Evolutionary conservation across 2,797 vertebrate genomes (phyloP).

Genomic region (Dendrocincla fuliginosa): DNA sequence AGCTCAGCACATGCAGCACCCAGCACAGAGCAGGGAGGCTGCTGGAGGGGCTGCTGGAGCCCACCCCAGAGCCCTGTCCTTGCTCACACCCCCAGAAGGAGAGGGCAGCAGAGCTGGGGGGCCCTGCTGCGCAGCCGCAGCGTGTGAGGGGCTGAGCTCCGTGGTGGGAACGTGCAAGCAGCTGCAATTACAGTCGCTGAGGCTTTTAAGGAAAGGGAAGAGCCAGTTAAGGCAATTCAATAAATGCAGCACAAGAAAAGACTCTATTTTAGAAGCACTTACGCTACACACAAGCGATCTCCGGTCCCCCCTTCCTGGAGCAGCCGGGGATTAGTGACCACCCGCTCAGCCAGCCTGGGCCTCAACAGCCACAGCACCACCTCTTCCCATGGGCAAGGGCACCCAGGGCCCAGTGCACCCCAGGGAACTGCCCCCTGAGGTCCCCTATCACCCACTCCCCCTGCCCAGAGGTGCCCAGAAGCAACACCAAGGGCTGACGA

Average conservation of each 20-base stretch:
- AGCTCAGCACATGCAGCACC: accelerated
- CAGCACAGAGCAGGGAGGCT: accelerated
- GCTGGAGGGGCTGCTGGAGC: background rate
- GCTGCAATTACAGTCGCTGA: background rate
- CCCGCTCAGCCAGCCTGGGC: background rate
- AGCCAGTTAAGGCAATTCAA: background rate
- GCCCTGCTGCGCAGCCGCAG: background rate
- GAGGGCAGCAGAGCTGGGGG: background rate
- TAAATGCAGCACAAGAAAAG: background rate
- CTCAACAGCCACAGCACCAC: background rate
- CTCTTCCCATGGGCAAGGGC: background rate
- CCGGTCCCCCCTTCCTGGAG: background rate
- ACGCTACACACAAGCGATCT: background rate
- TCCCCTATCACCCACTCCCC: accelerated
- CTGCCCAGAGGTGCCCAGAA: background rate
- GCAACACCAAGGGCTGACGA: accelerated
- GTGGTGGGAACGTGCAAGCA: accelerated
- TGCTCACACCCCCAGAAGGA: accelerated
- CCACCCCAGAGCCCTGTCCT: accelerated
- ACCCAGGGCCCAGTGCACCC: accelerated
- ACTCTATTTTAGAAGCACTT: conserved; percentile 37
- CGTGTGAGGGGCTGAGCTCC: background rate
- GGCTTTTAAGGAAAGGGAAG: conserved; percentile 4
- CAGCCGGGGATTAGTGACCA: background rate
- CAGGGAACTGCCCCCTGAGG: accelerated